Conservation (phyloP, 2,113 vertebrate species). For the Nyctereutes procyonoides region DNA sequence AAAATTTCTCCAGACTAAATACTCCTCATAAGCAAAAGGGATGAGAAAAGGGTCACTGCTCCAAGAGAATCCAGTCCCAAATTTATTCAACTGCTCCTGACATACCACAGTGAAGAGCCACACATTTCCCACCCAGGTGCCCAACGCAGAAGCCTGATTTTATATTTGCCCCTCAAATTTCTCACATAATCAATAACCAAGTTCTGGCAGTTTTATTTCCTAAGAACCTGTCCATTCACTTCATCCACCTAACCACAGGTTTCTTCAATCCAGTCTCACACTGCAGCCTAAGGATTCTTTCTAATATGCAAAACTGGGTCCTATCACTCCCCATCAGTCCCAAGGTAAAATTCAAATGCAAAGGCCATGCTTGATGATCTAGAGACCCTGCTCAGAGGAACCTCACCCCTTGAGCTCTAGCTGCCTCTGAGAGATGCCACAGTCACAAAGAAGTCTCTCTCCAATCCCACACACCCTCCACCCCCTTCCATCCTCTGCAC, state of each 20-base stretch:
- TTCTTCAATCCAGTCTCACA: not conserved
- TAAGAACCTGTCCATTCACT: not conserved
- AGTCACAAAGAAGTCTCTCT: not conserved
- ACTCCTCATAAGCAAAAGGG: not conserved
- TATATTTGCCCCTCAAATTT: not conserved
- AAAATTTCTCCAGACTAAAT: slow-evolving; percentile 20
- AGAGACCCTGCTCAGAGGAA: not conserved
- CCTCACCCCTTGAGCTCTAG: not conserved
- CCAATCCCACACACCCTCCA: not conserved
- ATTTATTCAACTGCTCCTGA: not conserved
- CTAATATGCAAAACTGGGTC: not conserved
- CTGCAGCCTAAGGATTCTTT: not conserved
- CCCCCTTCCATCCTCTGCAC: not conserved
- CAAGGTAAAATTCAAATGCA: not conserved
- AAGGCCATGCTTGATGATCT: not conserved
- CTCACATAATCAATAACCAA: not conserved
- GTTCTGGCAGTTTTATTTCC: not conserved
- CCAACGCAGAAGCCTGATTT: not conserved
- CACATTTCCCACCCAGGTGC: not conserved
- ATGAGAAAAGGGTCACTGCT: not conserved
- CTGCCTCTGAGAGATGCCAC: not conserved
- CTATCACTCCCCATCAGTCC: not conserved
- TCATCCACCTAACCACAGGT: not conserved
- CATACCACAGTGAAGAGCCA: not conserved
- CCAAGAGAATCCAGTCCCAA: not conserved